Evolutionary conservation across 2,113 vertebrate genomes (phyloP), one percentile per base, ranked within the genome.

Genomic region (Bucco capensis): DNA sequence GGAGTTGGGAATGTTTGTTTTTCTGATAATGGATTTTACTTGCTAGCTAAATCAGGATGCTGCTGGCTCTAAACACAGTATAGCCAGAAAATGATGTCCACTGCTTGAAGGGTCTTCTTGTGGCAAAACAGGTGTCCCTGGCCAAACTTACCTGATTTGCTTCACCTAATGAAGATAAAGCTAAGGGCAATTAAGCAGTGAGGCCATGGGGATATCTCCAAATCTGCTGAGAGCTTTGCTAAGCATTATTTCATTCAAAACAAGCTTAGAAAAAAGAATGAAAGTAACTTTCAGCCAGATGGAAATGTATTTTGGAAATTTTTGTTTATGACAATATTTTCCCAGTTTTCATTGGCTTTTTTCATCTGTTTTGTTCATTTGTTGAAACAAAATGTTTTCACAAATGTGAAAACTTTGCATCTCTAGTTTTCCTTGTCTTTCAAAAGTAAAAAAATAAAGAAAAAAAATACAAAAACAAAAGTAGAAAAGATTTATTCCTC

Each of bases 311-410:
- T 87, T 85, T 76, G 27, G 33, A 91, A 81, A 51, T 31, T 27
- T 89, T 56, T 92, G 74, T 89, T 94, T 85, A 69, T 79, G 50
- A 83, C 71, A 84, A 62, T 89, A 71, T 94, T 89, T 87, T 83
- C 50, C 58, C 71, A 82, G 62, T 89, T 94, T 95, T 93, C 30
- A 18, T 66, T 11, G 1, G 60, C 30, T 85, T 95, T 92, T 14
- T 1, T 92, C 65, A 75, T 77, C 60, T 88, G 38, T 77, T 94
- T 83, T 35, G n/a, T 82, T 90, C 85, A 71, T 56, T 90, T 91
- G 38, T 38, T 83, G 84, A 89, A 92, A 89, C 19, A 90, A 82
- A 66, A 64, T 72, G 50, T 75, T 86, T 89, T 37, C 65, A 69
- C 33, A 89, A 82, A 83, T 71, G 49, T 37, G 57, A 89, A 94